phyloP scores from a whole-genome alignment of 2,888 invertebrate genomes.

The Drosophila stalkeri region DNA sequence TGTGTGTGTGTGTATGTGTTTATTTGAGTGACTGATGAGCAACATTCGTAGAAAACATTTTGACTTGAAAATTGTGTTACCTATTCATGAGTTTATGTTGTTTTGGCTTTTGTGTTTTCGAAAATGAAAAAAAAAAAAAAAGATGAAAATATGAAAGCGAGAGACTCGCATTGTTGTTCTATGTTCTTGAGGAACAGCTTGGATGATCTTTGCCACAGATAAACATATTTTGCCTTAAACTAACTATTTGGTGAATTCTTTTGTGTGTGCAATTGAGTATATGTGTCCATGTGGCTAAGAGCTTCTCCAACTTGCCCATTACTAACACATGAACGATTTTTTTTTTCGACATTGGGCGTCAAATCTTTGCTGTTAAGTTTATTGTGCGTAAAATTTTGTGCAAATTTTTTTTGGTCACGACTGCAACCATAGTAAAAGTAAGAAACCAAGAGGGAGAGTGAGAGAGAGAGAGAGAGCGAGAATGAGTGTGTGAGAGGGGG shows the following conservation, averaged over 20 bases:
- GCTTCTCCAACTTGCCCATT: constrained; percentile 42
- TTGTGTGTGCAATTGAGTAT: neutral
- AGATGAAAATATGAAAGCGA: neutral
- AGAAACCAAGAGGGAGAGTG: neutral
- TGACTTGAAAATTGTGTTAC: constrained; percentile 54
- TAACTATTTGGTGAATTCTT: constrained; percentile 49
- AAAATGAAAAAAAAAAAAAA: neutral
- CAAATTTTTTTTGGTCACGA: constrained; percentile 45
- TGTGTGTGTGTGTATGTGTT: constrained; percentile 2
- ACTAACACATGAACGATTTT: constrained; percentile 74
- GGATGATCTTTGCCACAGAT: constrained; percentile 5
- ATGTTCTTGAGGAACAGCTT: neutral
- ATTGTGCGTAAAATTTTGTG: constrained; percentile 79
- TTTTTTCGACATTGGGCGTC: constrained; percentile 60
- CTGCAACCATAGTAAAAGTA: neutral
- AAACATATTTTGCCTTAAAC: constrained; percentile 25
- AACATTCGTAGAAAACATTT: constrained; percentile 23
- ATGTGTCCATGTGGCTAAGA: neutral
- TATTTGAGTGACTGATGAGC: constrained; percentile 32
- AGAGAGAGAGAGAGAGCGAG: neutral
- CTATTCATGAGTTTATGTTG: constrained; percentile 18
- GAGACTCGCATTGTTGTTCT: neutral
- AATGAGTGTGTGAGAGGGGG: no score
- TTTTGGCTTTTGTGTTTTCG: constrained; percentile 12
- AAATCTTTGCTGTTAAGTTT: constrained; percentile 65